Percentiles rank a stretch among this genome's conserved stretches.
Conservation (phyloP, 2,888 invertebrate genomes). For the Apotomis capreana region DNA sequence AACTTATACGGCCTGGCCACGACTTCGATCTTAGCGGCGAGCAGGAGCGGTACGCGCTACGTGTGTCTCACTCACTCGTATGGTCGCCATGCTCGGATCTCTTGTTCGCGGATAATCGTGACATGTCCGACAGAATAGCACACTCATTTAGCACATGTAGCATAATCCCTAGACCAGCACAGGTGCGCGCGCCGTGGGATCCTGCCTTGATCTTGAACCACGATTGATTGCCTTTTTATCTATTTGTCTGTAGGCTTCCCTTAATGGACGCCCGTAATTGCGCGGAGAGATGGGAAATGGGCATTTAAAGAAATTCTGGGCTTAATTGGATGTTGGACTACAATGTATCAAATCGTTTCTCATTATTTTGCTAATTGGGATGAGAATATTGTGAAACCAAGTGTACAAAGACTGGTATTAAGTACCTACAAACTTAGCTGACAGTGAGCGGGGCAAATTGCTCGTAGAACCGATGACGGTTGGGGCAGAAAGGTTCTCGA, state of each 20-base stretch:
- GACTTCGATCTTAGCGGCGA: too few relatives aligned
- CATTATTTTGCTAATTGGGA: neutral
- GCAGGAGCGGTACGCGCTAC: too few relatives aligned
- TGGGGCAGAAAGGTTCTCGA: too few relatives aligned
- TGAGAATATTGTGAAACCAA: neutral
- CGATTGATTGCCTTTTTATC: slow-evolving; percentile 55
- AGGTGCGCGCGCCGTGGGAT: slow-evolving; percentile 45
- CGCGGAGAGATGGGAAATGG: slow-evolving; percentile 27
- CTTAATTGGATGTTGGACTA: slow-evolving; percentile 1
- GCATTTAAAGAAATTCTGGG: slow-evolving; percentile 22
- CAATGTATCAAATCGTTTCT: too few relatives aligned
- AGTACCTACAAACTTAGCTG: too few relatives aligned
- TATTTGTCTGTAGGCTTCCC: slow-evolving; percentile 46
- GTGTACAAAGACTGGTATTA: too few relatives aligned
- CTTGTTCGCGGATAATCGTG: neutral
- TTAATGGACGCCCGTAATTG: slow-evolving; percentile 46
- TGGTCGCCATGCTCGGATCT: too few relatives aligned
- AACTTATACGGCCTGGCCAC: too few relatives aligned
- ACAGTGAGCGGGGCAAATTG: too few relatives aligned
- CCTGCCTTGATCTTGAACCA: slow-evolving; percentile 56
- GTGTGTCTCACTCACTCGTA: too few relatives aligned
- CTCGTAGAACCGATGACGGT: too few relatives aligned
- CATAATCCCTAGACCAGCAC: slow-evolving; percentile 34
- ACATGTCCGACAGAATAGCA: neutral
- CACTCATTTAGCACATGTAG: slow-evolving; percentile 14